phyloP scores from a whole-genome alignment of 2,888 invertebrate species.

The Nesidiocoris tenuis region DNA sequence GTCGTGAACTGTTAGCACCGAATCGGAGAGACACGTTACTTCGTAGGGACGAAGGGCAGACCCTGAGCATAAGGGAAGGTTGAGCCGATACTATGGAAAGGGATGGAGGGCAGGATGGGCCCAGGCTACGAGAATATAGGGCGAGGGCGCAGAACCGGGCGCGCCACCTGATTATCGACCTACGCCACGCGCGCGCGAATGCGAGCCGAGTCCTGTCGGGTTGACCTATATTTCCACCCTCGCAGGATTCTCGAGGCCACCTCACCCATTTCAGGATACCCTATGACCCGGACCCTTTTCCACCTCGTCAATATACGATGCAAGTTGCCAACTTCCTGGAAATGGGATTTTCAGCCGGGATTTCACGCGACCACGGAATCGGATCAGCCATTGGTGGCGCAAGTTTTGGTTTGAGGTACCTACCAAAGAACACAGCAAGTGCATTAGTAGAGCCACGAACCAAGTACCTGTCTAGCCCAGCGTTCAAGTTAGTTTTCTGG shows the following conservation, averaged over 20 bases:
- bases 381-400: not conserved
- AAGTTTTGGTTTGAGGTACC: too few relatives aligned
- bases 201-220: slow-evolving; percentile 2
- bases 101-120: not conserved
- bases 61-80: not conserved
- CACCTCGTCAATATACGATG: not conserved
- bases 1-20: too few relatives aligned
- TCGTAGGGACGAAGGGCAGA: too few relatives aligned
- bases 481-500: too few relatives aligned
- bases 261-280: not conserved
- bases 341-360: not conserved
- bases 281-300: not conserved
- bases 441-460: too few relatives aligned
- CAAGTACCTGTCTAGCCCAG: too few relatives aligned
- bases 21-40: too few relatives aligned
- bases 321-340: not conserved
- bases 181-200: not conserved
- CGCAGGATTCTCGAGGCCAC: not conserved
- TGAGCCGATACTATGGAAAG: not conserved
- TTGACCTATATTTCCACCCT: slow-evolving; percentile 32
- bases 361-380: not conserved
- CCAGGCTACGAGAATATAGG: slow-evolving; percentile 31
- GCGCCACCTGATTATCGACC: slow-evolving; percentile 42
- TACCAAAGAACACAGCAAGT: too few relatives aligned
- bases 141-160: slow-evolving; percentile 33